phyloP scores from a whole-genome alignment of 2,797 vertebrate genomes.

The Microctenopoma lineatum region DNA sequence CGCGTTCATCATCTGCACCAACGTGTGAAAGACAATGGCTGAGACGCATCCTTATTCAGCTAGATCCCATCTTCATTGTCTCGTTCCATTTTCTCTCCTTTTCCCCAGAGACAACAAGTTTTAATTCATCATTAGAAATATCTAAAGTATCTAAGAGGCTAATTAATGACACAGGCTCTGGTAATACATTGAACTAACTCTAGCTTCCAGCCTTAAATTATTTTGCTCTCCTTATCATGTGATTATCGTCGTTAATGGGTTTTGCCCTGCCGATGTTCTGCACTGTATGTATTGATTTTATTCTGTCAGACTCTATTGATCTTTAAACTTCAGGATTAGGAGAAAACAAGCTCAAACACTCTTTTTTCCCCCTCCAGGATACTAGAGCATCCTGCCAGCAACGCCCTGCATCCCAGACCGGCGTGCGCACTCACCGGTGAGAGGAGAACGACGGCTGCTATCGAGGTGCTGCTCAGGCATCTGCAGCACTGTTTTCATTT shows the following conservation, averaged over 20 bases:
- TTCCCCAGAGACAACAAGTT: not conserved
- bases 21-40: not conserved
- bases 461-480: conserved; percentile 64
- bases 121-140: conserved; percentile 16
- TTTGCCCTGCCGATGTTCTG: not conserved
- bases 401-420: conserved; percentile 81
- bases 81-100: conserved; percentile 10
- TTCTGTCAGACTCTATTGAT: not conserved
- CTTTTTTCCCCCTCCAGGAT: conserved; percentile 18
- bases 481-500: conserved; percentile 60
- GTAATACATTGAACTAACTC: conserved; percentile 6
- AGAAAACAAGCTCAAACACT: conserved; percentile 7
- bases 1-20: not conserved
- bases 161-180: conserved; percentile 12
- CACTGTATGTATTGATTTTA: not conserved
- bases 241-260: not conserved
- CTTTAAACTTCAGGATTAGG: conserved; percentile 8
- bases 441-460: conserved; percentile 63
- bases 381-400: conserved; percentile 70
- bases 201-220: conserved; percentile 5
- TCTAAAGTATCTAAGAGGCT: conserved; percentile 21
- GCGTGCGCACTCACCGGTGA: conserved; percentile 69
- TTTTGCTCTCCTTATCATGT: not conserved
- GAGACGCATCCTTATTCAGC: not conserved
- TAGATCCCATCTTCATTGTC: not conserved